Evolutionary conservation across 1,140 invertebrate genomes (phyloP).

Genomic region (Neelides sp.): DNA sequence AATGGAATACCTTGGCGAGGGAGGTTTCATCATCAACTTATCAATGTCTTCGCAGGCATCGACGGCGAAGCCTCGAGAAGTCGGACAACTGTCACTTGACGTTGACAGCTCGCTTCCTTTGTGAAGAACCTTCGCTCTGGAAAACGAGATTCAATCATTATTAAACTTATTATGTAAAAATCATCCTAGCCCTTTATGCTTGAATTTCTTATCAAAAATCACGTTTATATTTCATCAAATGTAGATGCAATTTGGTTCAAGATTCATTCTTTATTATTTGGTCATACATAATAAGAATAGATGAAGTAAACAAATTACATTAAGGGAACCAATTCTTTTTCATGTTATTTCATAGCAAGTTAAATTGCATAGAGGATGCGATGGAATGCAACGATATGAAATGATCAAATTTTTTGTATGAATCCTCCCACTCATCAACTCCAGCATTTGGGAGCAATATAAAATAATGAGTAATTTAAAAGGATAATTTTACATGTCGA

Average conservation of each 20-base stretch:
- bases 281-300: not conserved
- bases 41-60: constrained; percentile 25
- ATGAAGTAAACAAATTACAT: not conserved
- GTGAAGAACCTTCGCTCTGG: constrained; percentile 22
- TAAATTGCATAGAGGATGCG: too few species aligned
- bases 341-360: too few species aligned
- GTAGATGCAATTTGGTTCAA: not conserved
- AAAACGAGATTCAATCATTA: constrained; percentile 2
- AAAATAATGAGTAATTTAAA: too few species aligned
- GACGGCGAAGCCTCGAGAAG: constrained; percentile 22
- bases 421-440: too few species aligned
- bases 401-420: too few species aligned
- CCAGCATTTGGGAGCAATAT: too few species aligned
- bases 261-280: not conserved
- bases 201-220: not conserved
- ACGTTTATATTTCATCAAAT: not conserved
- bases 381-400: too few species aligned
- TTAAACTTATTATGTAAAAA: not conserved
- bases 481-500: too few species aligned
- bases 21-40: constrained; percentile 27
- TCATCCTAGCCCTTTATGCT: not conserved
- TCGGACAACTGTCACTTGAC: constrained; percentile 23
- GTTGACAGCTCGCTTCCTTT: constrained; percentile 27
- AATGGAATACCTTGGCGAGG: constrained; percentile 26
- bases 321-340: not conserved